Evolutionary conservation across 2,113 vertebrate genomes (phyloP).

Genomic region (Alces alces): DNA sequence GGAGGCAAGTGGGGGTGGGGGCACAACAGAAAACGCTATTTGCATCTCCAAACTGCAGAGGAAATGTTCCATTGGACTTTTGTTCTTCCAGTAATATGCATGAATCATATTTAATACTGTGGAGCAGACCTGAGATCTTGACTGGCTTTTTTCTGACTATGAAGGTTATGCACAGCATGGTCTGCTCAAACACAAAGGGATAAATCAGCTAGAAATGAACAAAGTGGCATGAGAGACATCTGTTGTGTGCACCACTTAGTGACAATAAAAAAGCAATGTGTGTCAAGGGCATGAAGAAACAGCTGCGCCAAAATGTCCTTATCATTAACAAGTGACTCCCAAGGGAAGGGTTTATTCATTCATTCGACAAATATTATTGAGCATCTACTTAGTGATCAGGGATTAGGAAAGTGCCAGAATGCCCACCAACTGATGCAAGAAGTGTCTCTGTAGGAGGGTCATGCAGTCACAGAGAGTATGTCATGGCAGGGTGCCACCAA

Average conservation of each 20-base stretch:
- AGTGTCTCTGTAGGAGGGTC: not conserved
- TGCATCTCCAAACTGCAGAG: not conserved
- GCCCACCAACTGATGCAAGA: not conserved
- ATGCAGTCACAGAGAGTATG: not conserved
- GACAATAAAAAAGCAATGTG: not conserved
- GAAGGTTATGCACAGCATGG: not conserved
- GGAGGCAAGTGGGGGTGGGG: not conserved
- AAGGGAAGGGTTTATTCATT: not conserved
- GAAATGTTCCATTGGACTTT: not conserved
- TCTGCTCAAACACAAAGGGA: not conserved
- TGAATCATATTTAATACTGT: not conserved
- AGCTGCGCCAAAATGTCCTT: not conserved
- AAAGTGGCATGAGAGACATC: not conserved
- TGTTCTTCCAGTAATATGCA: not conserved
- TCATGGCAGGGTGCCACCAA: not conserved
- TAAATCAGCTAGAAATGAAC: slow-evolving; percentile 14
- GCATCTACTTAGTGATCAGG: not conserved
- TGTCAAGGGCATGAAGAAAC: not conserved
- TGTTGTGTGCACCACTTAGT: not conserved
- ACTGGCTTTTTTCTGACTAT: not conserved
- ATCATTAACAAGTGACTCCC: not conserved
- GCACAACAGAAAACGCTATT: not conserved
- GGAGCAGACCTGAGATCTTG: not conserved
- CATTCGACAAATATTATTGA: not conserved
- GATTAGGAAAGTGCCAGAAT: not conserved